Percentiles rank a stretch among this genome's conserved stretches.
Conservation (phyloP, 2,888 invertebrate species). For the Sepiola atlantica region DNA sequence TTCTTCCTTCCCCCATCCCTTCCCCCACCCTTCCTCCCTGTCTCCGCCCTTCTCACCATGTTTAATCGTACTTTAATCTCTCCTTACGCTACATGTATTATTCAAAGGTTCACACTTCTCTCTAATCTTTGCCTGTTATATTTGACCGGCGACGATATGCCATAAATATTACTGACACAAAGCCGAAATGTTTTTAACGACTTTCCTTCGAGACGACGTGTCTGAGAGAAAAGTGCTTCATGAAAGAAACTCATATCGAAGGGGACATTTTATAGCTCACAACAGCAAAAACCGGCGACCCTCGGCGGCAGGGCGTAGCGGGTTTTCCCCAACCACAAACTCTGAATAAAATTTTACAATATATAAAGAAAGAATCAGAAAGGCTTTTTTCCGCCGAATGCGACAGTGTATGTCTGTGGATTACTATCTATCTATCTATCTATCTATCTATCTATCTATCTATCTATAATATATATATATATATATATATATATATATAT, state of each 20-base stretch:
- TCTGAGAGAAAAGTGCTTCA: neutral
- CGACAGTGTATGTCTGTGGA: no score
- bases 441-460: no score
- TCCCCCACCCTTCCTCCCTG: neutral
- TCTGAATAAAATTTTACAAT: neutral
- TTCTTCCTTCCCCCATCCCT: neutral
- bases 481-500: no score
- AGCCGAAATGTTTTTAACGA: neutral
- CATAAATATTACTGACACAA: constrained; percentile 8
- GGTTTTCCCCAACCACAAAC: neutral
- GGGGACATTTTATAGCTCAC: neutral
- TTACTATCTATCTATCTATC: no score
- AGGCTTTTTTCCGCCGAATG: no score
- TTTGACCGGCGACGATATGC: neutral
- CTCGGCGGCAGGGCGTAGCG: neutral
- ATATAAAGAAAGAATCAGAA: neutral
- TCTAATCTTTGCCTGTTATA: constrained; percentile 4
- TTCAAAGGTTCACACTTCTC: neutral
- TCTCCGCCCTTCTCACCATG: neutral
- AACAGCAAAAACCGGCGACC: neutral
- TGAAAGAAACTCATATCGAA: neutral
- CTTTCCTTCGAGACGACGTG: neutral
- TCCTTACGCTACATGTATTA: neutral
- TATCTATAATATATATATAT: no score
- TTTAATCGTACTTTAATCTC: neutral